Percentiles rank a stretch among this genome's conserved stretches.
Evolutionary conservation across 2,113 vertebrate species (phyloP).

Genomic region (Pseudopipra pipra): DNA sequence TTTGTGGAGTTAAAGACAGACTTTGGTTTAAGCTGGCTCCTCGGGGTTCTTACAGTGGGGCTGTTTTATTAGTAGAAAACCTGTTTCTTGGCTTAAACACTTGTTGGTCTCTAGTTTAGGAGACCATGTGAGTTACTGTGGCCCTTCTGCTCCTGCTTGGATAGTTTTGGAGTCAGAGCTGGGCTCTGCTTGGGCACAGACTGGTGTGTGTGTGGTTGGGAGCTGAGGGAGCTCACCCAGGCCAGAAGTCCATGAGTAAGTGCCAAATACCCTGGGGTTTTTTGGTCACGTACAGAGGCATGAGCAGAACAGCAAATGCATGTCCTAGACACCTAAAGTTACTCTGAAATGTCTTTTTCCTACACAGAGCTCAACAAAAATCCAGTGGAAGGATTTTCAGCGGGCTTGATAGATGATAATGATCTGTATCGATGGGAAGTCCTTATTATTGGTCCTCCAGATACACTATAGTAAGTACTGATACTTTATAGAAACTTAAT

Average conservation of each 20-base stretch:
- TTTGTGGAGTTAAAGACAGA: neutral
- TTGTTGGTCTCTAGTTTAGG: neutral
- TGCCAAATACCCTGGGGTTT: rapidly evolving
- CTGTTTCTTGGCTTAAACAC: neutral
- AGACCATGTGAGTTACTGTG: neutral
- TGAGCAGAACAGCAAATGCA: neutral
- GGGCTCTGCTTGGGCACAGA: neutral
- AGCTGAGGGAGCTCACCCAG: neutral
- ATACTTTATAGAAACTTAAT: conserved; percentile 23
- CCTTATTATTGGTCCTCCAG: conserved; percentile 97
- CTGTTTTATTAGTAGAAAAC: neutral
- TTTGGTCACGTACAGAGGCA: neutral
- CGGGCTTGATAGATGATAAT: conserved; percentile 97
- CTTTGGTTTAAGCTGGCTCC: neutral
- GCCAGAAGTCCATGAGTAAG: rapidly evolving
- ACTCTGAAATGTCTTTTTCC: conserved; percentile 57
- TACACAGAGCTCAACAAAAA: conserved; percentile 98
- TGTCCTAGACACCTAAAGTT: neutral
- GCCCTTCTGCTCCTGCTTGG: neutral
- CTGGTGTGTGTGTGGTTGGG: neutral
- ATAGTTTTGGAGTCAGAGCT: rapidly evolving
- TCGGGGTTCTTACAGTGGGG: neutral
- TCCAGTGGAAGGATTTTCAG: conserved; percentile 98
- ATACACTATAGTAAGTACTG: conserved; percentile 96
- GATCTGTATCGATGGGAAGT: conserved; percentile 99